phyloP scores from a whole-genome alignment of 1,140 invertebrate genomes.

The Lamellibrachia luymesi region DNA sequence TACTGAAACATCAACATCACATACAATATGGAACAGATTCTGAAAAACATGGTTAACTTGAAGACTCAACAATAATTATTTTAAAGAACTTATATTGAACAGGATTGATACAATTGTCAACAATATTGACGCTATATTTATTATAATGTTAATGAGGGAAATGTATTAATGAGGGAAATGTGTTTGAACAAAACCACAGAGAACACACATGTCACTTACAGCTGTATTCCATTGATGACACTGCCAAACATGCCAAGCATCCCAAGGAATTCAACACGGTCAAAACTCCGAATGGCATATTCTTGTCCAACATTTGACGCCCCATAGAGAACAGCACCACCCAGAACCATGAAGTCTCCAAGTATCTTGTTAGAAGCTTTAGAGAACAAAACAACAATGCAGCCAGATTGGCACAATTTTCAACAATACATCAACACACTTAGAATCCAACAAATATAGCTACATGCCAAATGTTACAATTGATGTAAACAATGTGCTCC shows the following conservation, averaged over 20 bases:
- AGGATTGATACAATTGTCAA: too few species aligned
- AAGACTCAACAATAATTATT: too few species aligned
- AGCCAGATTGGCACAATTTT: neutral
- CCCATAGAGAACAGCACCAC: constrained; percentile 74
- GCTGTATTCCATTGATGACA: constrained; percentile 74
- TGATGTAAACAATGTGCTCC: too few species aligned
- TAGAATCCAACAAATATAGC: neutral
- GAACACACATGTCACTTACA: constrained; percentile 61
- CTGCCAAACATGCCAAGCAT: constrained; percentile 82
- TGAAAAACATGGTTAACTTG: too few species aligned
- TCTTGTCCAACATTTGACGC: constrained; percentile 64
- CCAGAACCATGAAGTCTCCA: constrained; percentile 78
- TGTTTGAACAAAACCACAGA: neutral
- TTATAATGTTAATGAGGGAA: too few species aligned
- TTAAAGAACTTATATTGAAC: too few species aligned
- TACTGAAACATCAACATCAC: too few species aligned
- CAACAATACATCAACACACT: neutral
- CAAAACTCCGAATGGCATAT: constrained; percentile 75
- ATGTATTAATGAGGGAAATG: neutral
- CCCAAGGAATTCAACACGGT: constrained; percentile 80
- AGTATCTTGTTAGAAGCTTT: constrained; percentile 65
- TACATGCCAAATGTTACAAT: neutral
- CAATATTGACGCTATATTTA: too few species aligned
- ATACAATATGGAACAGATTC: too few species aligned
- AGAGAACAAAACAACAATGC: neutral